Conservation (phyloP, 1,140 invertebrate species). For the Drosophila sp. region DNA sequence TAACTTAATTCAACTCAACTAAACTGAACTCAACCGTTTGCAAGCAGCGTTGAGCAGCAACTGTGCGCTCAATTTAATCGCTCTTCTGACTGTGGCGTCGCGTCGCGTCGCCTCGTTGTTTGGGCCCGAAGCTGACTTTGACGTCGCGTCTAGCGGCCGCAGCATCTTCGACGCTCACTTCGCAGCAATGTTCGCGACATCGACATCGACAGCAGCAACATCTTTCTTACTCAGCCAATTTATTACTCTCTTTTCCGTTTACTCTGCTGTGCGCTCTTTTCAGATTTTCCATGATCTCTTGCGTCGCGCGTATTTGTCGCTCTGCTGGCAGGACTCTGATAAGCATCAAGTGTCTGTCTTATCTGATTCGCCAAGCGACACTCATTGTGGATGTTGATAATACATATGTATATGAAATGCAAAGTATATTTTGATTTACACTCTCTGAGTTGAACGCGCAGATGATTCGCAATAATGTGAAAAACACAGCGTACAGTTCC, state of each 20-base stretch:
- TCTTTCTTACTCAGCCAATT: conserved; percentile 1
- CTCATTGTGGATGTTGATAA: conserved; percentile 53
- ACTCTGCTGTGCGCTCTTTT: background rate
- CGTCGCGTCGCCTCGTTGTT: conserved; percentile 2
- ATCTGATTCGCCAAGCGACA: conserved; percentile 54
- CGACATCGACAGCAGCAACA: background rate
- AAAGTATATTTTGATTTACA: conserved; percentile 56
- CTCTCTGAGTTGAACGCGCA: conserved; percentile 28
- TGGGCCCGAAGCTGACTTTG: conserved; percentile 9
- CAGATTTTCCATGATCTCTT: background rate
- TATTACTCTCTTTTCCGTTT: background rate
- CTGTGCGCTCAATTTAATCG: conserved; percentile 32
- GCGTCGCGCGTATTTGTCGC: conserved; percentile 3
- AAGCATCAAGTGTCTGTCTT: conserved; percentile 10
- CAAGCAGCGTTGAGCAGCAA: conserved; percentile 36
- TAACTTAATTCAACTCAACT: conserved; percentile 2
- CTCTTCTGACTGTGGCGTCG: background rate
- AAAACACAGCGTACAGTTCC: conserved; percentile 4
- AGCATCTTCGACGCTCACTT: background rate
- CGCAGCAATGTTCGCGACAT: background rate
- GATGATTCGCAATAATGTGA: conserved; percentile 13
- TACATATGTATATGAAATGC: conserved; percentile 5
- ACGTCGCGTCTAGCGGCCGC: background rate
- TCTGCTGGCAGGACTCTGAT: conserved; percentile 19
- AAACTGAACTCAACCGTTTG: conserved; percentile 31